Evolutionary conservation across 2,888 invertebrate genomes (phyloP).

Genomic region (Agrotis exclamationis): DNA sequence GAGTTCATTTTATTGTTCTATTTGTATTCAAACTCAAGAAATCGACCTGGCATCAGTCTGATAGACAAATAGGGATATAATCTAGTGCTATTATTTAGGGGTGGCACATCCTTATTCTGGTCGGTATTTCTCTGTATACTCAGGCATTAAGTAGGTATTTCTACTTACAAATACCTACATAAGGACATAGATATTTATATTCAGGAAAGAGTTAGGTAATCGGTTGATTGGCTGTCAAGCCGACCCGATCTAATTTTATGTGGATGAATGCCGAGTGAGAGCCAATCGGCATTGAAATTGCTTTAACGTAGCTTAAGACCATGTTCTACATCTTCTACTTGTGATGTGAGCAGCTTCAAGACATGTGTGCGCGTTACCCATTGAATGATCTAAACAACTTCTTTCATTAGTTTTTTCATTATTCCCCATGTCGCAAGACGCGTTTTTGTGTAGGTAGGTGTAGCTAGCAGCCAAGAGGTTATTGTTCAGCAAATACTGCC

Average conservation of each 20-base stretch:
- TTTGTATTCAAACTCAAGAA: constrained; percentile 15
- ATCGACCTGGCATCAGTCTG: constrained; percentile 16
- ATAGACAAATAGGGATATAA: constrained; percentile 8
- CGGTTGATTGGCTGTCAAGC: neutral
- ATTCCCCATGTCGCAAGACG: neutral
- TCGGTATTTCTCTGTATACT: neutral
- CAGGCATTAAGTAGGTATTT: neutral
- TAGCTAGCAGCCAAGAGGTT: neutral
- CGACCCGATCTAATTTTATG: neutral
- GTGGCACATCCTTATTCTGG: neutral
- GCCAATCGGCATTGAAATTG: neutral
- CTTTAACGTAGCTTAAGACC: neutral
- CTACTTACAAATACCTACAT: no score
- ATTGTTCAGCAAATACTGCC: constrained; percentile 8
- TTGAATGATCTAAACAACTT: neutral
- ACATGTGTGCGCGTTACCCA: neutral
- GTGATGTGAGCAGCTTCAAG: neutral
- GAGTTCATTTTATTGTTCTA: neutral
- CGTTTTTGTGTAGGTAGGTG: neutral
- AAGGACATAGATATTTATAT: neutral
- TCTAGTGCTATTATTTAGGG: constrained; percentile 3
- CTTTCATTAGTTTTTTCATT: no score
- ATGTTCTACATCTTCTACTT: neutral
- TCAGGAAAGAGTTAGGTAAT: neutral
- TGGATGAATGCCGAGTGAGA: no score